Base-by-base conservation (phyloP, 1,140 invertebrate genomes). In the Phymorhynchus buccinoides region DNA sequence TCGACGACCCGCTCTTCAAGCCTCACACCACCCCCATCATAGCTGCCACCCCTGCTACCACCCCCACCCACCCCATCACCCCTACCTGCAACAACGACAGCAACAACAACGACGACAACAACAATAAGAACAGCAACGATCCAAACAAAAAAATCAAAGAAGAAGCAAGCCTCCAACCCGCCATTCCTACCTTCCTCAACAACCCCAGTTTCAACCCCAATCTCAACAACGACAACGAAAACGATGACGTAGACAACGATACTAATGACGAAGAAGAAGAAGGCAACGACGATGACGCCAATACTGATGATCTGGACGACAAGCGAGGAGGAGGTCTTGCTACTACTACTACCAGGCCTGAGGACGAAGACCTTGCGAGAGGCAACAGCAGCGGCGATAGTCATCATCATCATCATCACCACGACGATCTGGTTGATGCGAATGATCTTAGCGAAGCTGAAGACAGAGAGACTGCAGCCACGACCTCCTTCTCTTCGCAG, bases 261-360 rank as follows among this genome's bases (percentile, higher is more conserved):
- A n/a, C n/a, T n/a, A n/a, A n/a, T n/a, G n/a, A 3, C 12, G 35
- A 39, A 35, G 37, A 39, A 6, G 73, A 75, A 14, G 73, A 7
- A 6, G 73, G 52, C 48, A 32, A 52, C 44, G 78, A 80, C 48
- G 48, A 80, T 52, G 14, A 80, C 78, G 48, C 42, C 30, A 42
- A 80, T 52, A 42, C 78, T 32, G 78, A 80, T 39, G 48, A 80
- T 30, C 78, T 52, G 18, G 78, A 32, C 78, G 78, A 32, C 78
- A 80, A 52, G 78, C 42, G 22, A 80, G 78, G 78, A 27, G 44
- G n/a, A n/a, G n/a, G n/a, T n/a, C n/a, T n/a, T n/a, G n/a, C n/a
- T n/a, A n/a, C n/a, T n/a, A n/a, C 48, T 27, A 48, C 52, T 4
- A 30, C 27, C 30, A 80, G 30, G 27, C 78, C 48, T 3, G 41